phyloP scores from a whole-genome alignment of 2,797 vertebrate genomes.

The Chaunax sp. region DNA sequence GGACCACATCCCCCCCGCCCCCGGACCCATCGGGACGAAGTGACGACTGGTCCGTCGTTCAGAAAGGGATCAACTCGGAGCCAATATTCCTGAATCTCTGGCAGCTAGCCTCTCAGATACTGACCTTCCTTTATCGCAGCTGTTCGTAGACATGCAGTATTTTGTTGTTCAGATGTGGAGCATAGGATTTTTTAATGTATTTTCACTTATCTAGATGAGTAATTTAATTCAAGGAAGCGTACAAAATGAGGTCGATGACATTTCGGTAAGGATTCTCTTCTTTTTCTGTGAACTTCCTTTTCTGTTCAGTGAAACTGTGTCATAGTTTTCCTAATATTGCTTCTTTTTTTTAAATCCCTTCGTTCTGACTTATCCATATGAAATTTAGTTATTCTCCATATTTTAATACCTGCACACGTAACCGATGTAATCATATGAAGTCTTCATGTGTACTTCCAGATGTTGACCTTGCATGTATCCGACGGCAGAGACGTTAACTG shows the following conservation, averaged over 20 bases:
- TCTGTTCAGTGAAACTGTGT: conserved; percentile 84
- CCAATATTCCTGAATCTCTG: conserved; percentile 84
- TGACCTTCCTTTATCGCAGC: conserved; percentile 80
- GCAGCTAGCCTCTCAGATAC: conserved; percentile 89
- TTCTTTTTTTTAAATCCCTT: conserved; percentile 51
- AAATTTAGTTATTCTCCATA: conserved; percentile 85
- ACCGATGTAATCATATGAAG: conserved; percentile 82
- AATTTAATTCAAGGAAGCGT: conserved; percentile 69
- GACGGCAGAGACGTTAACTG: conserved; percentile 80
- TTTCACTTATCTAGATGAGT: conserved; percentile 82
- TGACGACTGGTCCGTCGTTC: conserved; percentile 59
- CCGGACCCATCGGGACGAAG: conserved; percentile 55
- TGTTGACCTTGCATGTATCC: conserved; percentile 87
- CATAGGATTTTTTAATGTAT: conserved; percentile 83
- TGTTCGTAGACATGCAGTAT: conserved; percentile 89
- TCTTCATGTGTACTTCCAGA: conserved; percentile 87
- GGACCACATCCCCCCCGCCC: background rate
- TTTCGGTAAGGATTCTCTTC: conserved; percentile 79
- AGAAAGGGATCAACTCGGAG: conserved; percentile 85
- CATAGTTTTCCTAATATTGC: conserved; percentile 75
- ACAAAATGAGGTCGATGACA: conserved; percentile 83
- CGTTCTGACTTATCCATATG: conserved; percentile 70
- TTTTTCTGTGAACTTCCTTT: conserved; percentile 73
- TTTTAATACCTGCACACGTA: conserved; percentile 86
- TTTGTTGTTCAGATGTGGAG: conserved; percentile 87